phyloP scores from a whole-genome alignment of 2,797 vertebrate genomes.

The Lagorchestes hirsutus region DNA sequence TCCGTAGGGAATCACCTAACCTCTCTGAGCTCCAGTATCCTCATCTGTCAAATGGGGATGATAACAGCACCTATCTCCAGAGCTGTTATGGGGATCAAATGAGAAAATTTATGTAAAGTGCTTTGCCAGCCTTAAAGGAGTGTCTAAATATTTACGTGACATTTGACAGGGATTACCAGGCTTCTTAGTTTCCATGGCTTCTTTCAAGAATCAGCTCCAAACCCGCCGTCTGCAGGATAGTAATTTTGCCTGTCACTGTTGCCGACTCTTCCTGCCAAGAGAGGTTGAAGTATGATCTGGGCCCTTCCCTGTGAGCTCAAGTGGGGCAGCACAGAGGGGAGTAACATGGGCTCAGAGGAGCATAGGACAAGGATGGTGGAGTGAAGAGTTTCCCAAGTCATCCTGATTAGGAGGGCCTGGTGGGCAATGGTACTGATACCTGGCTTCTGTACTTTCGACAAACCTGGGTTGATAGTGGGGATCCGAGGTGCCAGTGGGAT shows the following conservation, averaged over 20 bases:
- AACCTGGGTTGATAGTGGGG: background rate
- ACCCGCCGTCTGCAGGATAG: background rate
- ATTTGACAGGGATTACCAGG: background rate
- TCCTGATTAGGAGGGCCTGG: background rate
- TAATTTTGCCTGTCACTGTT: background rate
- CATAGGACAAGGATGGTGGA: background rate
- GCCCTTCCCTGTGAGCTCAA: background rate
- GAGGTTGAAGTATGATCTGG: background rate
- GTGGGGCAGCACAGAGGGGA: background rate
- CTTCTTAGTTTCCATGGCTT: background rate
- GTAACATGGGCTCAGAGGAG: background rate
- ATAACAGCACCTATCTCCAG: background rate
- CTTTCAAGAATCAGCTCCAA: background rate
- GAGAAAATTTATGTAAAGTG: background rate
- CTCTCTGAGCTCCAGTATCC: background rate
- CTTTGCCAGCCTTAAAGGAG: background rate
- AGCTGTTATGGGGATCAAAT: background rate
- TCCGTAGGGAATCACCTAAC: background rate
- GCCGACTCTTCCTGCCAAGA: background rate
- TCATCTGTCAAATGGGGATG: background rate
- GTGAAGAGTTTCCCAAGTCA: background rate
- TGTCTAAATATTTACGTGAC: background rate
- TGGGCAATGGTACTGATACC: background rate
- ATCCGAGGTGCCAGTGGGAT: background rate
- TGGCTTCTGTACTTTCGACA: background rate